phyloP scores from a whole-genome alignment of 2,797 vertebrate genomes.

The Luscinia luscinia region DNA sequence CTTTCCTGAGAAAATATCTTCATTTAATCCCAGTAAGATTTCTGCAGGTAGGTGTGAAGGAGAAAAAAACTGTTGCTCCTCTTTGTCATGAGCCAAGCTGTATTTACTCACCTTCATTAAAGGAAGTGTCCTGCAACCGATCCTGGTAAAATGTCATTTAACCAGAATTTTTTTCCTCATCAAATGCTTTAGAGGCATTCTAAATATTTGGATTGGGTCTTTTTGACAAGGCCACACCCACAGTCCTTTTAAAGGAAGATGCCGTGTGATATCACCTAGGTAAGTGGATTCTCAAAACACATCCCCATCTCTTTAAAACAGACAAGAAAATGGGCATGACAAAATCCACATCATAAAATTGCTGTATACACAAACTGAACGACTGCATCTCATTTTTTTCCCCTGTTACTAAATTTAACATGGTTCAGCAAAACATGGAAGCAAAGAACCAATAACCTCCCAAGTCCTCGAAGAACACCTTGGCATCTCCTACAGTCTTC shows the following conservation, averaged over 20 bases:
- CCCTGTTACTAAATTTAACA: slow-evolving; percentile 30
- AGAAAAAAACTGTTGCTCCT: background rate
- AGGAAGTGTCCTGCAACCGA: background rate
- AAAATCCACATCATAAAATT: slow-evolving; percentile 49
- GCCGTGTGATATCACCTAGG: background rate
- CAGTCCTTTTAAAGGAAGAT: slow-evolving; percentile 27
- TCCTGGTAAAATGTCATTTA: slow-evolving; percentile 1
- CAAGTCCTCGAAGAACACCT: slow-evolving; percentile 53
- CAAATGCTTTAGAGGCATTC: slow-evolving; percentile 29
- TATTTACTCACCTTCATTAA: slow-evolving; percentile 43
- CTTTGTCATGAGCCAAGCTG: background rate
- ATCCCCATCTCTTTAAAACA: slow-evolving; percentile 54
- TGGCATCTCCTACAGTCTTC: slow-evolving; percentile 43
- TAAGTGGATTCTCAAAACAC: slow-evolving; percentile 43
- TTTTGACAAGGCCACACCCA: slow-evolving; percentile 41
- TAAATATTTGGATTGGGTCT: background rate
- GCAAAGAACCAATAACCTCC: slow-evolving; percentile 56
- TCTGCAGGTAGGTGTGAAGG: background rate
- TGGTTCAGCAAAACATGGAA: slow-evolving; percentile 54
- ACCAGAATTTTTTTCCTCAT: background rate
- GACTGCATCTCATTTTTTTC: slow-evolving; percentile 22
- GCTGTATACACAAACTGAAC: slow-evolving; percentile 45
- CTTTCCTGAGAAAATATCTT: slow-evolving; percentile 49
- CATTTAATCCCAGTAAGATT: background rate
- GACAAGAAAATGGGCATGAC: slow-evolving; percentile 49